Evolutionary conservation across 2,113 vertebrate genomes (phyloP), one percentile per base, ranked within the genome.

Genomic region (Myotis lucifugus): DNA sequence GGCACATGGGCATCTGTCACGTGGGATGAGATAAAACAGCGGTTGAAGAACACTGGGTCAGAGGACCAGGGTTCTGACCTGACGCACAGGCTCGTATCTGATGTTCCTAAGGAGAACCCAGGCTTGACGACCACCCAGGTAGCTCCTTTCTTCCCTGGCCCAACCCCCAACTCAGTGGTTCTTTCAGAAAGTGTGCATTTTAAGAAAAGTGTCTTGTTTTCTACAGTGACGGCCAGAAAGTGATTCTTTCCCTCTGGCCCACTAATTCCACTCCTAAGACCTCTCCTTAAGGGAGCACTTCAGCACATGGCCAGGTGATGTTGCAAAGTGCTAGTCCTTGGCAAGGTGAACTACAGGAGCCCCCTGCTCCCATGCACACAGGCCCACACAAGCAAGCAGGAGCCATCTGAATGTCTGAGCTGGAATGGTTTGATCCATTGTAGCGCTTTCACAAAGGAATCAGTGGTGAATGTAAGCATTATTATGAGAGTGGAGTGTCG

Each of bases 101-200:
- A 27, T 78, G 8, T 34, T 86, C 37, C 46, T 59, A 66, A 85
- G 69, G 40, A 52, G 7, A 61, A 1, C 54, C 17, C 10, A 56
- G 54, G 8, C 37, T 42, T 37, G 27, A 59, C 0, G 0, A 76
- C 18, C 15, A 56, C 46, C 11, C 8, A 2, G 3, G 12, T 23
- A 37, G 6, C 32, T 64, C 56, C 8, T 34, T 87, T 76, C 74
- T 66, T 78, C 29, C 40, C 37, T 54, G 12, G 17, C 25, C 52
- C 21, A 50, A n/a, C 27, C 52, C 17, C 14, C 21, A 52, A 18
- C 40, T 85, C 27, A n/a, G 11, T 8, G 52, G 25, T 21, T 61
- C 69, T 90, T 93, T 83, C 27, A 32, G 52, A 87, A 76, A 59
- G 12, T 52, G 15, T 91, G 6, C 48, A 34, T 83, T 93, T 96